These are phyloP conservation scores for Sinocyclocheilus rhinocerous DNA, from an alignment of 2,113 vertebrate species.

Conservation along the genomic window DNA sequence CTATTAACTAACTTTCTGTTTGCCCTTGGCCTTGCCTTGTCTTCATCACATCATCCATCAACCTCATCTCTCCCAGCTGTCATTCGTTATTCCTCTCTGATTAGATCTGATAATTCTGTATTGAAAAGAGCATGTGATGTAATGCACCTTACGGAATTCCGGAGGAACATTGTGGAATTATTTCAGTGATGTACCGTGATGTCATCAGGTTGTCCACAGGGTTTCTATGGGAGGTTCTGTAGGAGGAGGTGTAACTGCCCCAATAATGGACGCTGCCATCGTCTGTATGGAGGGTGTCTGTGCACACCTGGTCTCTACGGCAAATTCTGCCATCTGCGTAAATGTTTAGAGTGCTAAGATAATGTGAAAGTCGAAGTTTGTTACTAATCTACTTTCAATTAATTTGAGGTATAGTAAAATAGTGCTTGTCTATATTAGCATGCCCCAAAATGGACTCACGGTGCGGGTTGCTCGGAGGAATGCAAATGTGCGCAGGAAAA, in stretches of 20 bases:
- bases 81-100: neutral
- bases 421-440: conserved; percentile 65
- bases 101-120: neutral
- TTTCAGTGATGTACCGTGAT: conserved; percentile 2
- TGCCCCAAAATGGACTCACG: conserved; percentile 85
- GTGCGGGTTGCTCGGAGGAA: conserved; percentile 83
- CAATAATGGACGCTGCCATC: conserved; percentile 78
- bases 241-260: conserved; percentile 78
- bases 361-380: neutral
- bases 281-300: conserved; percentile 78
- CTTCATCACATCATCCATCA: conserved; percentile 2
- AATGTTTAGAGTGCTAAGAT: conserved; percentile 52
- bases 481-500: conserved; percentile 82
- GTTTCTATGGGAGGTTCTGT: conserved; percentile 80
- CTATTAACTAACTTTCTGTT: neutral
- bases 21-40: neutral
- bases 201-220: conserved; percentile 78
- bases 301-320: conserved; percentile 82
- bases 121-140: neutral
- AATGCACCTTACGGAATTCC: neutral
- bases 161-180: neutral
- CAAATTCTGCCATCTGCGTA: conserved; percentile 85
- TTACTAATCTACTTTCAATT: neutral
- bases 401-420: neutral
- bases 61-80: neutral